Evolutionary conservation across 2,797 vertebrate species (phyloP), one percentile per base, ranked within the genome.

Genomic region (Poeciliopsis paucimaculata): DNA sequence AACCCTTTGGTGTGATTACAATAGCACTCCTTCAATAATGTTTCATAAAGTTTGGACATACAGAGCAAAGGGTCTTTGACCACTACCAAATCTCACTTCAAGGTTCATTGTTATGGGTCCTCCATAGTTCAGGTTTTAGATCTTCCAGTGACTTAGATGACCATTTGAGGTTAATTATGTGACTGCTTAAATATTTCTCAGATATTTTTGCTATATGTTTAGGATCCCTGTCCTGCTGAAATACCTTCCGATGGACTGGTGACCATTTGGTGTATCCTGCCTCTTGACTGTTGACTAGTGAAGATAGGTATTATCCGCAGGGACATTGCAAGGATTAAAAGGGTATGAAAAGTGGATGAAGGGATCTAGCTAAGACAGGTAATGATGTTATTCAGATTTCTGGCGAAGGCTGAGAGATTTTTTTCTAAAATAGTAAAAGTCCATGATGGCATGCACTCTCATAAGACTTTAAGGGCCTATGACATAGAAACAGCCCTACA

Each of bases 1-100:
- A 77, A 73, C 20, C 2, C 70, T 85, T 87, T 88, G 92, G 85
- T 91, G 90, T 87, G 26, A n/a, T n/a, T 55, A 12, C 26, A 57
- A 57, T n/a, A 57, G 55, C 10, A 57, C n/a, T 57, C n/a, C 26
- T n/a, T 57, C 55, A n/a, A 28, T 55, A 11, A n/a, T 23, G 1
- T 53, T 53, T 53, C 51, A 53, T 23, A 8, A 88, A 77, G 76
- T 53, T 77, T 39, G 77, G 78, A 7, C 18, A 15, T 31, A 5
- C n/a, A 16, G 23, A 8, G 53, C 6, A 15, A 55, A 1, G 9
- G 18, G 11, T 26, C 23, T 73, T 73, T 23, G 34, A 28, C 57
- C 28, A 7, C 53, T n/a, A 0, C 53, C 26, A 9, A n/a, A 55
- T 57, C 53, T 55, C 51, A 20, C 53, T 55, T n/a, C 23, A 55